A percentile compares a stretch with the other conserved stretches of the same genome.
phyloP scores from a whole-genome alignment of 92 coral and sea anemone genomes.

The Epizoanthus fatuus region DNA sequence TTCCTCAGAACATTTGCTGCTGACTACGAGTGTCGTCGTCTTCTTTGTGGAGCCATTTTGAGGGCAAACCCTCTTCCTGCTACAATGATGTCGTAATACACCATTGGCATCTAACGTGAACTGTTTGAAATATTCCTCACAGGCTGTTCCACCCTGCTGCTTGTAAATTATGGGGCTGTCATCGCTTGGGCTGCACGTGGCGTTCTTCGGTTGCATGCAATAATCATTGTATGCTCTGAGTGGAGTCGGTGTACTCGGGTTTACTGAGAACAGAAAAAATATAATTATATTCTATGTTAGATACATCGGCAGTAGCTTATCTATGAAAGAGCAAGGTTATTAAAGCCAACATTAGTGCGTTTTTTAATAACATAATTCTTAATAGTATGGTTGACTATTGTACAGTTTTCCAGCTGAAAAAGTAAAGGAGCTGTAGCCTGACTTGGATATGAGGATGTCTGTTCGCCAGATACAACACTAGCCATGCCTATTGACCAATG shows the following conservation, averaged over 20 bases:
- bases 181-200: constrained; percentile 59
- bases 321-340: not conserved
- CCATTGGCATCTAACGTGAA: constrained; percentile 40
- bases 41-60: constrained; percentile 54
- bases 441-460: too few relatives aligned
- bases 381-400: too few relatives aligned
- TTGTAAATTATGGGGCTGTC: constrained; percentile 32
- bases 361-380: not conserved
- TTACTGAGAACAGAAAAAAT: constrained; percentile 7
- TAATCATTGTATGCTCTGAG: constrained; percentile 51
- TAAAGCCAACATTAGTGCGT: not conserved
- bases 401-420: too few relatives aligned
- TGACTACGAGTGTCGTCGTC: constrained; percentile 18
- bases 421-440: too few relatives aligned
- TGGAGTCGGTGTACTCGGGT: constrained; percentile 69
- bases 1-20: constrained; percentile 66
- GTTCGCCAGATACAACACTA: too few relatives aligned
- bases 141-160: constrained; percentile 38
- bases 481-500: too few relatives aligned
- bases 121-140: constrained; percentile 22
- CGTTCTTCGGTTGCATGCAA: constrained; percentile 61
- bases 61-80: constrained; percentile 66
- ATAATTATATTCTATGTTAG: not conserved
- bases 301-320: not conserved
- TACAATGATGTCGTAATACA: constrained; percentile 62